A percentile compares a stretch with the other conserved stretches of the same genome.
Evolutionary conservation across 2,797 vertebrate genomes (phyloP).

Genomic region (Melopsittacus undulatus): DNA sequence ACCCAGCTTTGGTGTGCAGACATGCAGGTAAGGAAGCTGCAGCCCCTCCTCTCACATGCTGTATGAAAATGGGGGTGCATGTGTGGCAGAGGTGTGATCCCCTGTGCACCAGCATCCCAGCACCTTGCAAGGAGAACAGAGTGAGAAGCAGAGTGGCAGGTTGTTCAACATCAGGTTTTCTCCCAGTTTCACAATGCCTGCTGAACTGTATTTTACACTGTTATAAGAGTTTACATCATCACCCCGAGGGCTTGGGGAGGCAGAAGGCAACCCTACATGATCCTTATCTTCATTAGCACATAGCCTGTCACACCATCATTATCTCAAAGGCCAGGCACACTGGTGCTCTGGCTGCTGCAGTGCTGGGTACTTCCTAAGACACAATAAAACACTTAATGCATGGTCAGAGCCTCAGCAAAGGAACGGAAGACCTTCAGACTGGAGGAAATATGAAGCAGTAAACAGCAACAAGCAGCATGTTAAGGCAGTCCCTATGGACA

Average conservation of each 20-base stretch:
- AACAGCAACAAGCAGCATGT: neutral
- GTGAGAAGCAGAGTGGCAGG: neutral
- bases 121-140: neutral
- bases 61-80: fast-evolving
- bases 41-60: neutral
- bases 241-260: neutral
- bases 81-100: fast-evolving
- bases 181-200: neutral
- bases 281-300: neutral
- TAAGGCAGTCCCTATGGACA: neutral
- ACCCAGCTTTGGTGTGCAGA: fast-evolving
- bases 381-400: neutral
- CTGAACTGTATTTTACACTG: neutral
- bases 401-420: neutral
- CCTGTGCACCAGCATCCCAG: neutral
- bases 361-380: neutral
- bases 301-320: neutral
- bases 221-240: neutral
- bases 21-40: neutral
- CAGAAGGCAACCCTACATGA: neutral
- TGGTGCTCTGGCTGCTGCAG: neutral
- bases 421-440: neutral
- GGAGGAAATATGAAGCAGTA: neutral
- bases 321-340: neutral
- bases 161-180: neutral